These are phyloP conservation scores for Clarias laeviceps DNA, from an alignment of 2,797 vertebrate genomes.

Conservation along the genomic window DNA sequence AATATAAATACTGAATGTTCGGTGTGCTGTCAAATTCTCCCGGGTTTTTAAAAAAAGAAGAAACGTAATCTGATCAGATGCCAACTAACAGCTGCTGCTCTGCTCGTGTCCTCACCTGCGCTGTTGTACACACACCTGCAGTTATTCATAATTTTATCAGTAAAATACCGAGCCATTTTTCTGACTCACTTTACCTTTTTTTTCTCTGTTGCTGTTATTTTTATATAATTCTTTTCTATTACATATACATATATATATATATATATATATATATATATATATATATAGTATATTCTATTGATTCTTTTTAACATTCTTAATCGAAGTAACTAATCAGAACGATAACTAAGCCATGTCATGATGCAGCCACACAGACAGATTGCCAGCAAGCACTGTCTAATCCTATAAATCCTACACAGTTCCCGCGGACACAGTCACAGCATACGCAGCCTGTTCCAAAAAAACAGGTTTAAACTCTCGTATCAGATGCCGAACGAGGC, in stretches of 20 bases:
- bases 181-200: background rate
- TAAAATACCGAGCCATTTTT: background rate
- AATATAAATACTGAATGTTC: conserved; percentile 62
- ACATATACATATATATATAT: background rate
- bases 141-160: background rate
- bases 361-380: background rate
- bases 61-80: conserved; percentile 43
- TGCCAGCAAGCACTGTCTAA: conserved; percentile 29
- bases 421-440: background rate
- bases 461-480: conserved; percentile 24
- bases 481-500: conserved; percentile 21
- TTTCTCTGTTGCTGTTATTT: background rate
- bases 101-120: conserved; percentile 17
- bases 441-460: background rate
- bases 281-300: too few species aligned
- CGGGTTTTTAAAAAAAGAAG: conserved; percentile 22
- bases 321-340: conserved; percentile 22
- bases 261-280: background rate
- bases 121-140: conserved; percentile 14
- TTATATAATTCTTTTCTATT: background rate
- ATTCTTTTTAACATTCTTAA: background rate
- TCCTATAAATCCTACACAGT: conserved; percentile 25
- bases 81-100: conserved; percentile 56
- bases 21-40: conserved; percentile 35
- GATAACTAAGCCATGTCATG: conserved; percentile 7